Evolutionary conservation across 2,113 vertebrate genomes (phyloP), one percentile per base, ranked within the genome.

Genomic region (Caretta caretta): DNA sequence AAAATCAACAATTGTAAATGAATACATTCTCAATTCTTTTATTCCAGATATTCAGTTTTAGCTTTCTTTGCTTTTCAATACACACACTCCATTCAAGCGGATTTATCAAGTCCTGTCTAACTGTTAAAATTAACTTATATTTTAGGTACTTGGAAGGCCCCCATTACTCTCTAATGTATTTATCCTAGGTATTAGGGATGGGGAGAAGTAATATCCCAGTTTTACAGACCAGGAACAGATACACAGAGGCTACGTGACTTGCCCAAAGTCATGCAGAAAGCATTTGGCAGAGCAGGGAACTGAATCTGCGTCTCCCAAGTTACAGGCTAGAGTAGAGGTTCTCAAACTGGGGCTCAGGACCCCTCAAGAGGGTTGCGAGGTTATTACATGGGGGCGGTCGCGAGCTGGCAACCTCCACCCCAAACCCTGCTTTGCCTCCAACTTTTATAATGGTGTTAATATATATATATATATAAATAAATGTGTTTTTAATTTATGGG

Each of bases 1-100:
- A 69, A 72, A 50, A 65, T 57, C 8, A n/a, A 79, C 57, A 3
- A 53, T 29, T 35, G 4, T 17, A 57, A 31, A 3, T 56, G 2
- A 84, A 38, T 76, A n/a, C 46, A 51, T 80, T 89, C 42, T 89
- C 56, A 87, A 65, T 88, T 93, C 89, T 97, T 86, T 94, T 49
- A 97, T 72, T 87, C 69, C 84, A 83, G 31, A 83, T 84, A 87
- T 90, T 92, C 59, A 87, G 82, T 85, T 93, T 35, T 95, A 51
- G 59, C 25, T 86, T 94, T 69, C 92, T 83, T 29, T 93, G 12
- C 22, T 80, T n/a, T 51, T 29, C 12, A 50, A 9, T 50, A 79
- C 0, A 85, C 51, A 89, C 38, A 79, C n/a, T 79, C 76, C 22
- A 91, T 48, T 90, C 31, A 51, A 89, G 22, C 22, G 12, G 72